A percentile compares a stretch with the other conserved stretches of the same genome.
These are phyloP conservation scores for Tribolium freemani DNA, from an alignment of 2,888 invertebrate species.

Conservation along the genomic window DNA sequence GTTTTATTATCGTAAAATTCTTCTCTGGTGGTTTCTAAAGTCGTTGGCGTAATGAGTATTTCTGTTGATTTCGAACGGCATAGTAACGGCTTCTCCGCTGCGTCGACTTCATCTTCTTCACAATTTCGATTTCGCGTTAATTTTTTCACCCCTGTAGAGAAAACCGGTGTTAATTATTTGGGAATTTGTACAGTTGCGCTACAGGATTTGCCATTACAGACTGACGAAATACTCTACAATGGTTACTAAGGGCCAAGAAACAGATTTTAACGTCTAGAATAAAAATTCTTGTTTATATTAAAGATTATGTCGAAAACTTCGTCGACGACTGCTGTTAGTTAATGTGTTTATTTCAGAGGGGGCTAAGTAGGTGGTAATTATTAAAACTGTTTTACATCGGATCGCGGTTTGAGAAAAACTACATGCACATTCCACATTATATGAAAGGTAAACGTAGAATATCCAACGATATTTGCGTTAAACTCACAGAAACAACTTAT, in stretches of 20 bases:
- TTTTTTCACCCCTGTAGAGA: slow-evolving; percentile 13
- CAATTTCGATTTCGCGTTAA: not conserved
- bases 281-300: too few relatives aligned
- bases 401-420: not conserved
- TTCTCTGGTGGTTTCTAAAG: slow-evolving; percentile 47
- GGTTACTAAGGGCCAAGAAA: too few relatives aligned
- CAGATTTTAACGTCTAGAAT: too few relatives aligned
- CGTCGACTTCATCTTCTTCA: slow-evolving; percentile 51
- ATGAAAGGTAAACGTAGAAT: slow-evolving; percentile 3
- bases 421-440: slow-evolving; percentile 66
- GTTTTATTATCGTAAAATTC: slow-evolving; percentile 47
- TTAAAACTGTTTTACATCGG: too few relatives aligned
- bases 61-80: slow-evolving; percentile 69
- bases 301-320: too few relatives aligned
- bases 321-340: too few relatives aligned
- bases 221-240: not conserved
- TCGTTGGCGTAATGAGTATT: slow-evolving; percentile 65
- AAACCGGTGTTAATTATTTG: not conserved
- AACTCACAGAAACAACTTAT: slow-evolving; percentile 53
- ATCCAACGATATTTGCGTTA: slow-evolving; percentile 43
- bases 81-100: slow-evolving; percentile 72
- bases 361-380: too few relatives aligned
- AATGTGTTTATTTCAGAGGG: too few relatives aligned
- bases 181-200: not conserved
- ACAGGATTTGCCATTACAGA: not conserved